These are phyloP conservation scores for Acrocephalus arundinaceus DNA, from an alignment of 2,113 vertebrate species.

Conservation along the genomic window DNA sequence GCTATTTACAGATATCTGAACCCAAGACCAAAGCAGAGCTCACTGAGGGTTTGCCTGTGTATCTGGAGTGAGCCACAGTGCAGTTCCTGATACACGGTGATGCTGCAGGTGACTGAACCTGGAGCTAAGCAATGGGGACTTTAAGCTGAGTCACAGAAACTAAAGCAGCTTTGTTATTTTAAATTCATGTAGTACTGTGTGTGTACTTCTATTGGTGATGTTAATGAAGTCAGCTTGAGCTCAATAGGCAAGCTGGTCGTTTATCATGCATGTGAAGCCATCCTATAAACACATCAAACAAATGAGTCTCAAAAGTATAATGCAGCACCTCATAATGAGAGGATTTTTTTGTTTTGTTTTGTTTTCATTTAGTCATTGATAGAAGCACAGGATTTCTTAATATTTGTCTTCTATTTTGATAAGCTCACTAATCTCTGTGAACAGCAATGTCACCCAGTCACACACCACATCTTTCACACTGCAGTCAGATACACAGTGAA, in stretches of 20 bases:
- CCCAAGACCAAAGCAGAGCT: not conserved
- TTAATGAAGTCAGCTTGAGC: conserved; percentile 34
- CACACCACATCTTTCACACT: not conserved
- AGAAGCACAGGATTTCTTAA: conserved; percentile 30
- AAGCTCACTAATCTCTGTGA: conserved; percentile 5
- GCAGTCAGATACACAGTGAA: not conserved
- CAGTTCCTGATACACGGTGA: fast-evolving
- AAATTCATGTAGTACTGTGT: conserved; percentile 12
- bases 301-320: conserved; percentile 3
- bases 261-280: conserved; percentile 31
- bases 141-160: conserved; percentile 1
- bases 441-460: not conserved
- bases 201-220: conserved; percentile 30
- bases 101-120: not conserved
- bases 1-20: fast-evolving
- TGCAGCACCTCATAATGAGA: conserved; percentile 25
- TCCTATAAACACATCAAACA: conserved; percentile 24
- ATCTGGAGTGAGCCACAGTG: not conserved
- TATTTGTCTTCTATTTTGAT: conserved; percentile 37
- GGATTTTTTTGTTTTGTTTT: not conserved
- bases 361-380: conserved; percentile 41
- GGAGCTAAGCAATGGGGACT: not conserved
- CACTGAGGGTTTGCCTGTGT: not conserved
- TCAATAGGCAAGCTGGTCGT: not conserved
- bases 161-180: conserved; percentile 22